phyloP scores from a whole-genome alignment of 2,888 invertebrate species.

The Lypha dubia region DNA sequence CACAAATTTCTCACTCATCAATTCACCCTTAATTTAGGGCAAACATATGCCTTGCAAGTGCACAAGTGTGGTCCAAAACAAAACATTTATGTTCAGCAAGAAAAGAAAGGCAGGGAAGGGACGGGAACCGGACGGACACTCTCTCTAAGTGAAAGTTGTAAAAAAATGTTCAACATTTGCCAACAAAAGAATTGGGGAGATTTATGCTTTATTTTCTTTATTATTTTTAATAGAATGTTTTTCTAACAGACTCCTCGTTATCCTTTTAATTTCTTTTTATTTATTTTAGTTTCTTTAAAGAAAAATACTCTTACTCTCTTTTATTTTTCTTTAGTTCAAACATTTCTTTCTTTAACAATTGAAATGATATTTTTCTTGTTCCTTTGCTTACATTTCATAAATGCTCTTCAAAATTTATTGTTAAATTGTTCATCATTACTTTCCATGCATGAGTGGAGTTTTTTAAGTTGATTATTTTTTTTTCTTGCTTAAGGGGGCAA shows the following conservation, averaged over 20 bases:
- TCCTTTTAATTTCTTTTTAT: slow-evolving; percentile 44
- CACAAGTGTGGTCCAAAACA: slow-evolving; percentile 62
- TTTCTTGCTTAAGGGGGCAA: slow-evolving; percentile 57
- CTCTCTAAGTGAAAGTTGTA: slow-evolving; percentile 13
- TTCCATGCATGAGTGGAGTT: slow-evolving; percentile 54
- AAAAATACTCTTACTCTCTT: slow-evolving; percentile 32
- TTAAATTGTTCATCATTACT: slow-evolving; percentile 69
- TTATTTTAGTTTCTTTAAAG: no score
- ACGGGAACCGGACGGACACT: no score
- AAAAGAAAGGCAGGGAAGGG: neutral
- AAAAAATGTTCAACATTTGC: neutral
- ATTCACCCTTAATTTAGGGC: slow-evolving; percentile 43
- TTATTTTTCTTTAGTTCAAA: slow-evolving; percentile 1
- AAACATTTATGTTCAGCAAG: neutral
- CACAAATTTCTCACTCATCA: slow-evolving; percentile 42
- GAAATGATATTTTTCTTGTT: slow-evolving; percentile 59
- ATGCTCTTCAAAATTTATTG: slow-evolving; percentile 65
- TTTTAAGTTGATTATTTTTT: slow-evolving; percentile 52
- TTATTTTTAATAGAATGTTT: slow-evolving; percentile 17
- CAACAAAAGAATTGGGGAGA: slow-evolving; percentile 24
- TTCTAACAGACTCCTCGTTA: slow-evolving; percentile 54
- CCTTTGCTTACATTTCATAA: slow-evolving; percentile 32
- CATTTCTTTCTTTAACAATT: slow-evolving; percentile 37
- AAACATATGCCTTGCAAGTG: slow-evolving; percentile 49
- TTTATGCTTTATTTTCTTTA: neutral